A percentile compares a stretch with the other conserved stretches of the same genome.
These are phyloP conservation scores for Girardia tigrina DNA, from an alignment of 2,888 invertebrate genomes.

Conservation along the genomic window DNA sequence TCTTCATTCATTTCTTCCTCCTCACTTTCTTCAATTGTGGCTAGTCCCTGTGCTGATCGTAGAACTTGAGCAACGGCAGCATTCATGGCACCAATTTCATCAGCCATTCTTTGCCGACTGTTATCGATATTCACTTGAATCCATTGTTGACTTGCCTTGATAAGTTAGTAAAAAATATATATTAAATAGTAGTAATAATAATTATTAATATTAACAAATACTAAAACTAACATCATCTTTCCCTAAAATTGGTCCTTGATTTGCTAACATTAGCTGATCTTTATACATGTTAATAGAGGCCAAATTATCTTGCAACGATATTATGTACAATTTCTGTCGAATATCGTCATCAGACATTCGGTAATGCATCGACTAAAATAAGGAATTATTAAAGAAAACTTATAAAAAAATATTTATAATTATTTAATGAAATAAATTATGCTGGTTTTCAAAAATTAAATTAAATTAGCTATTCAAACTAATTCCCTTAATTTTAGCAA, in stretches of 20 bases:
- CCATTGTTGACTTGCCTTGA: slow-evolving; percentile 23
- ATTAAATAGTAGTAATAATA: neutral
- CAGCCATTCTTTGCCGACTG: slow-evolving; percentile 20
- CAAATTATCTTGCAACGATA: slow-evolving; percentile 16
- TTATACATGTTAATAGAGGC: neutral
- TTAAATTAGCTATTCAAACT: too few species aligned
- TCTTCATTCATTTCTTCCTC: slow-evolving; percentile 28
- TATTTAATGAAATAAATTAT: neutral
- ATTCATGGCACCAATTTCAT: slow-evolving; percentile 31
- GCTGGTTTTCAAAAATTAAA: too few species aligned
- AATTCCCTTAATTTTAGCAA: too few species aligned
- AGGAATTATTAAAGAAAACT: neutral
- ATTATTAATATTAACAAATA: too few species aligned
- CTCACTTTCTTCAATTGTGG: neutral
- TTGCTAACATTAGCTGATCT: neutral
- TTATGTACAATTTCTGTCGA: neutral
- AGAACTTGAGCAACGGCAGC: slow-evolving; percentile 31
- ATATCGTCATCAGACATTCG: slow-evolving; percentile 7
- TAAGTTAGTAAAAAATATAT: neutral
- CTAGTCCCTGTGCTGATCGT: slow-evolving; percentile 10
- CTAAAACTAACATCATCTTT: neutral
- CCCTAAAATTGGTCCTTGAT: neutral
- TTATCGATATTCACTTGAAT: neutral
- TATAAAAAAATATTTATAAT: neutral
- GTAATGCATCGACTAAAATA: slow-evolving; percentile 3